phyloP scores from a whole-genome alignment of 2,797 vertebrate genomes.

The Catharus ustulatus region DNA sequence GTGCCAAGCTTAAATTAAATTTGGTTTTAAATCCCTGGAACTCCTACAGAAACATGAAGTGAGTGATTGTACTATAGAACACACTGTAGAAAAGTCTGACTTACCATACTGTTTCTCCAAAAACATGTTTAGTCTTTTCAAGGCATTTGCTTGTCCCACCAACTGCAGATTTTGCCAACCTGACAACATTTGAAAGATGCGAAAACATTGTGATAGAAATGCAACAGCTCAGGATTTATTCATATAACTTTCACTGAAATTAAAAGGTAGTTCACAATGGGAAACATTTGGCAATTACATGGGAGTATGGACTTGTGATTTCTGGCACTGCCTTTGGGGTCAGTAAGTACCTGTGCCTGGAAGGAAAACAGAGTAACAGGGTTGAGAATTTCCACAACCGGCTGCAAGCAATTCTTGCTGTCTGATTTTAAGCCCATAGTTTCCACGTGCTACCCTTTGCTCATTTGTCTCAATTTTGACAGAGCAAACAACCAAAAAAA shows the following conservation, averaged over 20 bases:
- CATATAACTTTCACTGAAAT: neutral
- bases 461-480: neutral
- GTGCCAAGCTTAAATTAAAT: constrained; percentile 64
- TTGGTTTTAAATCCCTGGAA: constrained; percentile 50
- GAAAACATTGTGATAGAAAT: neutral
- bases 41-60: constrained; percentile 33
- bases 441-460: neutral
- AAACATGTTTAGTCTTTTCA: constrained; percentile 18
- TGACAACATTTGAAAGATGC: neutral
- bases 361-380: neutral
- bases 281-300: neutral
- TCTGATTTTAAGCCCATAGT: neutral
- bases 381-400: neutral
- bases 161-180: neutral
- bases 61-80: constrained; percentile 2
- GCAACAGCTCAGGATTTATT: neutral
- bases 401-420: neutral
- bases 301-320: neutral
- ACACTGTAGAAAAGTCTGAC: neutral
- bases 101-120: neutral
- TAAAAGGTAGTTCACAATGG: neutral
- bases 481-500: neutral
- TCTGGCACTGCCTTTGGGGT: neutral
- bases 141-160: neutral
- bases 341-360: neutral